These are phyloP conservation scores for Caenorhabditis remanei DNA, from an alignment of 1,140 invertebrate species.

Conservation along the genomic window DNA sequence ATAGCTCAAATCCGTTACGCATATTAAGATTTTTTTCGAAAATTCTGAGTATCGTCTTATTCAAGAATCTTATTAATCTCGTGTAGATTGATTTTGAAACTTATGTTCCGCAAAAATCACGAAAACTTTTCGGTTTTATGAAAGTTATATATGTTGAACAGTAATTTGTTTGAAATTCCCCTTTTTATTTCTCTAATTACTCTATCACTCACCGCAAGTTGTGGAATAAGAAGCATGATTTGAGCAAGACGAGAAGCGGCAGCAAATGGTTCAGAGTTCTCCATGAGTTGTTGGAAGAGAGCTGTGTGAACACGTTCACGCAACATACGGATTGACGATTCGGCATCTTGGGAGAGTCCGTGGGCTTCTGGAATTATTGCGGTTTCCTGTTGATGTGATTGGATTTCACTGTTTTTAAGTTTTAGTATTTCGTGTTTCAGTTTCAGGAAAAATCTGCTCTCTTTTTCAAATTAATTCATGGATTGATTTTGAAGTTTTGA, in stretches of 20 bases:
- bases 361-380: constrained; percentile 53
- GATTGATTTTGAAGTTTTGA: neutral
- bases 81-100: too few relatives aligned
- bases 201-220: constrained; percentile 66
- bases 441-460: too few relatives aligned
- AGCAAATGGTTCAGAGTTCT: neutral
- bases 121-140: too few relatives aligned
- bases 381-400: neutral
- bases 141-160: too few relatives aligned
- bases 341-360: constrained; percentile 64
- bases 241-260: constrained; percentile 71
- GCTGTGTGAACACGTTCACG: constrained; percentile 71
- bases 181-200: neutral
- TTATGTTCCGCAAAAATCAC: too few relatives aligned
- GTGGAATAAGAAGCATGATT: constrained; percentile 72
- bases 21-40: too few relatives aligned
- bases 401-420: neutral
- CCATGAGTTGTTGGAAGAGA: constrained; percentile 69
- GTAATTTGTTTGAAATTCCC: neutral
- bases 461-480: too few relatives aligned
- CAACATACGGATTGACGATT: constrained; percentile 66
- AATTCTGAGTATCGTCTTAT: too few relatives aligned
- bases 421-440: too few relatives aligned
- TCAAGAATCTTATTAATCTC: too few relatives aligned
- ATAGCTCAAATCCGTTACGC: too few relatives aligned